Base-by-base conservation (phyloP, 2,888 invertebrate genomes). In the Coecobrya sp. region DNA sequence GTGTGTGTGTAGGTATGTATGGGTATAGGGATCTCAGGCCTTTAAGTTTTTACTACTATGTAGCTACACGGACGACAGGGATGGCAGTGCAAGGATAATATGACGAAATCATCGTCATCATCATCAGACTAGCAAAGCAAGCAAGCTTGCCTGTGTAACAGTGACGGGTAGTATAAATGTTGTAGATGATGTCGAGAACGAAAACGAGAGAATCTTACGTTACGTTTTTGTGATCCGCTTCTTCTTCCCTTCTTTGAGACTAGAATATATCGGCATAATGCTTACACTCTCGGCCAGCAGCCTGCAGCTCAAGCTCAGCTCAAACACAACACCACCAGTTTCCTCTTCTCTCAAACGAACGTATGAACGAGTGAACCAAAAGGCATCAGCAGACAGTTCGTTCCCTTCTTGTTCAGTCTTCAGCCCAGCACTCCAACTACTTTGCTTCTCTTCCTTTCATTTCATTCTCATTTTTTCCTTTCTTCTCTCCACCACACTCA, bases 311-410 rank as follows among this genome's bases (percentile, higher is more conserved):
- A 25, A 52, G 27, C 55, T 82, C 52, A n/a, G 19, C 82, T 42
- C 19, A 19, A 82, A 59, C 82, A 59, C 55, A 82, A 27, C 30
- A 59, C 59, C 82, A 82, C 11, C 59, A 82, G 36, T 82, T 55
- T 82, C 27, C 82, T 55, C 82, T 82, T 49, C 49, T 76, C 25
- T 22, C 19, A 11, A 22, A 79, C 73, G 59, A 13, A 84, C 22
- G 62, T 62, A 19, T 55, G 19, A 30, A 76, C n/a, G n/a, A n/a
- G 49, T 55, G 19, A 27, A 76, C 76, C 45, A 55, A 82, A 82
- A 59, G 65, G 59, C 70, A 62, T 86, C 68, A 70, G 52, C 62
- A 91, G 91, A 91, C 87, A 91, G 82, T 91, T 91, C 49, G 86
- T 91, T 91, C 86, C 91, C 90, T 85, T 91, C 86, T 81, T 62